phyloP scores from a whole-genome alignment of 2,797 vertebrate genomes.

The Meriones psammophilus region DNA sequence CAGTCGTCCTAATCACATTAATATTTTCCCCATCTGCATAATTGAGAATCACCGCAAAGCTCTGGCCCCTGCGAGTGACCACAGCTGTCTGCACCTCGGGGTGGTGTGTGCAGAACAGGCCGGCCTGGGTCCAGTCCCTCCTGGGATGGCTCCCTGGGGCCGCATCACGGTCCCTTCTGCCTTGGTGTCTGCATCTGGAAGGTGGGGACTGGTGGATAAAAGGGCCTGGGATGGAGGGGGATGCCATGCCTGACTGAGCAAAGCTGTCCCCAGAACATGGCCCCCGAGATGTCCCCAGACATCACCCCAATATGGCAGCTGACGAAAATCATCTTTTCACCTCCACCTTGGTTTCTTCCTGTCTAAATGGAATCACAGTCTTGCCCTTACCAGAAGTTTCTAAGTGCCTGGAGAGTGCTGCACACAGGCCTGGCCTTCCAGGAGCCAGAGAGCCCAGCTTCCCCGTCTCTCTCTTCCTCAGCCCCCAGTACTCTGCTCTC shows the following conservation, averaged over 20 bases:
- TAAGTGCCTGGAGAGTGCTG: rapidly evolving
- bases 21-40: neutral
- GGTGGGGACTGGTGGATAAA: neutral
- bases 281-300: too few relatives aligned
- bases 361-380: neutral
- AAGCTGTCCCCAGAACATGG: too few relatives aligned
- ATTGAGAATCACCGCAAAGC: rapidly evolving
- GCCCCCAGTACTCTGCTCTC: rapidly evolving
- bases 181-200: neutral
- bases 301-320: neutral
- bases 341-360: neutral
- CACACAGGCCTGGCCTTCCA: neutral
- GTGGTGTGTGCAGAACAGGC: neutral
- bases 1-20: neutral
- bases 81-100: rapidly evolving
- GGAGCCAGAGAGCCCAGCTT: neutral
- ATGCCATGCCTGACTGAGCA: neutral
- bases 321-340: neutral
- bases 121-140: neutral
- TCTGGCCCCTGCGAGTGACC: neutral
- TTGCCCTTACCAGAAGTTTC: neutral
- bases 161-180: rapidly evolving
- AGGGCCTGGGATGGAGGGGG: neutral
- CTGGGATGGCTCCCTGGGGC: neutral
- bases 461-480: rapidly evolving